phyloP scores from a whole-genome alignment of 2,888 invertebrate species.

The Tortricodes alternella region DNA sequence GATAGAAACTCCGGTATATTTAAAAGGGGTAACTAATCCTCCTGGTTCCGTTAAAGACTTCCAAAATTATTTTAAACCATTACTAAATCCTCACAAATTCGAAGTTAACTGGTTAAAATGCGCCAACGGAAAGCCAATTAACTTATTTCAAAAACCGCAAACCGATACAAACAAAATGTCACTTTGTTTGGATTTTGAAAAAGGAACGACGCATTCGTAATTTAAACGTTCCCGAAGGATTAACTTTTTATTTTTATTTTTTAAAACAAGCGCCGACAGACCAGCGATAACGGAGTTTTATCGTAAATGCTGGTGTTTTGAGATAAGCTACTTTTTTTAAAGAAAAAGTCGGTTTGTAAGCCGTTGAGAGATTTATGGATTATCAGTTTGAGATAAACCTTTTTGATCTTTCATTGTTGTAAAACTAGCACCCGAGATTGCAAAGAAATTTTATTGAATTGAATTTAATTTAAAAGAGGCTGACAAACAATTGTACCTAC shows the following conservation, averaged over 20 bases:
- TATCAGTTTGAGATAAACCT: constrained; percentile 21
- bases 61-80: constrained; percentile 3
- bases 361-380: constrained; percentile 26
- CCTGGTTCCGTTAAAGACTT: neutral
- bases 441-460: neutral
- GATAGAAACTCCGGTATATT: neutral
- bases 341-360: constrained; percentile 16
- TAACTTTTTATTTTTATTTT: constrained; percentile 43
- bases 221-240: constrained; percentile 23
- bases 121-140: constrained; percentile 26
- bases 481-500: too few relatives aligned
- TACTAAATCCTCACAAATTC: neutral
- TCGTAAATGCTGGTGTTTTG: constrained; percentile 62
- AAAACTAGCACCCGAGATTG: too few relatives aligned
- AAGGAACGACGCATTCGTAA: constrained; percentile 17
- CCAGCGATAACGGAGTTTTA: constrained; percentile 53
- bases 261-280: constrained; percentile 40
- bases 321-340: constrained; percentile 58
- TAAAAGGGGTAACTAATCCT: neutral
- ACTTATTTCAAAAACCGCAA: constrained; percentile 28
- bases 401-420: constrained; percentile 12
- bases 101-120: constrained; percentile 13
- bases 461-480: constrained; percentile 9
- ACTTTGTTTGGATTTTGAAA: constrained; percentile 26
- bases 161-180: constrained; percentile 24